Conservation (phyloP, 2,888 invertebrate species). For the Acleris literana region DNA sequence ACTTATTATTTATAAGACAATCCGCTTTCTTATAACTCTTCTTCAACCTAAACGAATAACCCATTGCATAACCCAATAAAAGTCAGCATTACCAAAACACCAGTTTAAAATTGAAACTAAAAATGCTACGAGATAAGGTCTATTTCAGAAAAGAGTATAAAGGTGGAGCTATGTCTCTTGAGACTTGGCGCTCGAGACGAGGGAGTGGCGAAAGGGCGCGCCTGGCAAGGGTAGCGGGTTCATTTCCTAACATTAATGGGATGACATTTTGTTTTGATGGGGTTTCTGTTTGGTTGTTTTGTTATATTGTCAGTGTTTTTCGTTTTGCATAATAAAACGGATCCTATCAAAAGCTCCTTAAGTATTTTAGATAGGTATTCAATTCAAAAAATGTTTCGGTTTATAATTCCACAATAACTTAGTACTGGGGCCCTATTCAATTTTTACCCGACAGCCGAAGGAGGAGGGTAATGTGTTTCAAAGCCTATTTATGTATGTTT, state of each 20-base stretch:
- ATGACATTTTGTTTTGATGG: slow-evolving; percentile 27
- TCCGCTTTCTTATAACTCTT: background rate
- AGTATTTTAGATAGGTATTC: no score
- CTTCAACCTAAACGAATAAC: background rate
- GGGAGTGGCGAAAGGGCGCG: slow-evolving; percentile 28
- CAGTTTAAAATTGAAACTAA: background rate
- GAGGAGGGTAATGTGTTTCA: no score
- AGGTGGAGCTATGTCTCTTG: background rate
- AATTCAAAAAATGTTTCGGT: no score
- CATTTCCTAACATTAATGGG: slow-evolving; percentile 26
- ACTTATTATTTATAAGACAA: background rate
- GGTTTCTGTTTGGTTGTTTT: background rate
- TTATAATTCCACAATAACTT: no score
- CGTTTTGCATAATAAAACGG: background rate
- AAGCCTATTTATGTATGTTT: no score
- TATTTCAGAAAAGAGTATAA: background rate
- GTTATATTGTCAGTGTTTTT: background rate
- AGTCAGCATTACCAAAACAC: background rate
- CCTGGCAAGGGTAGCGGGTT: slow-evolving; percentile 24
- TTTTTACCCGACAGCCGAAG: no score
- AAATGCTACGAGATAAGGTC: background rate
- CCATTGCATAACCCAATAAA: background rate
- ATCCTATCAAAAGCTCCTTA: no score
- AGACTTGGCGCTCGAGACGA: background rate
- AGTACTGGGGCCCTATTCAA: no score